phyloP scores from a whole-genome alignment of 2,888 invertebrate species.

The Dendrolimus houi region DNA sequence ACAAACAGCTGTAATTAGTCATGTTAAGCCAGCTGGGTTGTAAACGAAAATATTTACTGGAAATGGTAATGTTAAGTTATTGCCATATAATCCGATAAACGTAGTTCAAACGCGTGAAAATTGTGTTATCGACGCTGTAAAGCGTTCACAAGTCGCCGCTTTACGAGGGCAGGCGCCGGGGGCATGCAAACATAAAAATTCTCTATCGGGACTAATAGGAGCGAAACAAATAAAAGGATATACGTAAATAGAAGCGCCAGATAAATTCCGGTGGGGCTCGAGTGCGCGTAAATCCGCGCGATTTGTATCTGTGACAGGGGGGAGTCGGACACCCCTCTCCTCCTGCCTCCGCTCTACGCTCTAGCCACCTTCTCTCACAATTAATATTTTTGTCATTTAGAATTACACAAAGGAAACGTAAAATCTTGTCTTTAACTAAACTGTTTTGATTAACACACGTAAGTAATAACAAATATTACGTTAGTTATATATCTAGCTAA shows the following conservation, averaged over 20 bases:
- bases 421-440: conserved; percentile 3
- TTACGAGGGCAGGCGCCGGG: conserved; percentile 67
- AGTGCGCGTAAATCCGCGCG: conserved; percentile 75
- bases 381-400: conserved; percentile 48
- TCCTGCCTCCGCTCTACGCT: conserved; percentile 15
- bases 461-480: too few relatives aligned
- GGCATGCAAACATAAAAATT: conserved; percentile 74
- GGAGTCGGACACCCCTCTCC: conserved; percentile 33
- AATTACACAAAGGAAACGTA: too few relatives aligned
- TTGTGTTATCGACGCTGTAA: conserved; percentile 68
- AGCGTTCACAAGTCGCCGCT: conserved; percentile 68
- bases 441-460: too few relatives aligned
- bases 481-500: too few relatives aligned
- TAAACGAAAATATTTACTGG: conserved; percentile 63
- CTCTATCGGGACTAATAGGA: conserved; percentile 76
- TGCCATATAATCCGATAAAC: conserved; percentile 68
- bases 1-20: conserved; percentile 59
- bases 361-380: conserved; percentile 36
- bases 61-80: conserved; percentile 54
- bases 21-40: conserved; percentile 41
- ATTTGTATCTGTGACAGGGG: conserved; percentile 76
- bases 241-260: conserved; percentile 71
- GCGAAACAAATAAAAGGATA: conserved; percentile 74
- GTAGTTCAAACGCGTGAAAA: conserved; percentile 57
- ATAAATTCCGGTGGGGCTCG: conserved; percentile 73